These are phyloP conservation scores for Xiphophorus hellerii DNA, from an alignment of 2,113 vertebrate genomes.

Conservation along the genomic window DNA sequence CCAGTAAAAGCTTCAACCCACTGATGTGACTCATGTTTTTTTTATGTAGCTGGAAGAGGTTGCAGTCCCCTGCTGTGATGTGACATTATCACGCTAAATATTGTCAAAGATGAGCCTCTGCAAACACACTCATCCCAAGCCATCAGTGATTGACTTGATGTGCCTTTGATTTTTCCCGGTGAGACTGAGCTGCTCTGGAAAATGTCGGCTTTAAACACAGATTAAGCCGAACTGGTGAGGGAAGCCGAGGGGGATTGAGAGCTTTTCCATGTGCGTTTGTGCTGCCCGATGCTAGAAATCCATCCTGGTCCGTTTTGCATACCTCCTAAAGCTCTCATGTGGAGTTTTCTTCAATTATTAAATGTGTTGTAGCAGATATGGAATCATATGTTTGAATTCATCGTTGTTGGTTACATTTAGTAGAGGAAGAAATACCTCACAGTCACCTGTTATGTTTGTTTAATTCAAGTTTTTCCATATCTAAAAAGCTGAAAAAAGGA, in stretches of 20 bases:
- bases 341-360: slow-evolving; percentile 5
- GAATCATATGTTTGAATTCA: not conserved
- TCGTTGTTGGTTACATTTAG: not conserved
- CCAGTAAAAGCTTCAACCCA: slow-evolving; percentile 4
- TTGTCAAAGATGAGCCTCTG: slow-evolving; percentile 13
- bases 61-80: slow-evolving; percentile 13
- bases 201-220: slow-evolving; percentile 68
- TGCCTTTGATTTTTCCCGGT: slow-evolving; percentile 63
- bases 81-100: slow-evolving; percentile 16
- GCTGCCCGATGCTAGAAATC: slow-evolving; percentile 34
- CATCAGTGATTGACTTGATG: slow-evolving; percentile 57
- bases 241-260: slow-evolving; percentile 21
- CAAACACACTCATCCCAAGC: slow-evolving; percentile 1
- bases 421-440: too few species aligned
- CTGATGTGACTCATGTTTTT: slow-evolving; percentile 6
- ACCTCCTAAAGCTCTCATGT: slow-evolving; percentile 10
- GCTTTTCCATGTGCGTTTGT: not conserved
- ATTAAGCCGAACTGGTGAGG: slow-evolving; percentile 66
- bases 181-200: slow-evolving; percentile 53
- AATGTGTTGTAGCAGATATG: not conserved
- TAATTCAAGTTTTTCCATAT: not conserved
- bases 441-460: not conserved
- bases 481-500: not conserved
- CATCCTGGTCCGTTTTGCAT: slow-evolving; percentile 19
- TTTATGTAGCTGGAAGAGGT: slow-evolving; percentile 13